These are phyloP conservation scores for Formica selysi DNA, from an alignment of 1,140 invertebrate species.

Conservation along the genomic window DNA sequence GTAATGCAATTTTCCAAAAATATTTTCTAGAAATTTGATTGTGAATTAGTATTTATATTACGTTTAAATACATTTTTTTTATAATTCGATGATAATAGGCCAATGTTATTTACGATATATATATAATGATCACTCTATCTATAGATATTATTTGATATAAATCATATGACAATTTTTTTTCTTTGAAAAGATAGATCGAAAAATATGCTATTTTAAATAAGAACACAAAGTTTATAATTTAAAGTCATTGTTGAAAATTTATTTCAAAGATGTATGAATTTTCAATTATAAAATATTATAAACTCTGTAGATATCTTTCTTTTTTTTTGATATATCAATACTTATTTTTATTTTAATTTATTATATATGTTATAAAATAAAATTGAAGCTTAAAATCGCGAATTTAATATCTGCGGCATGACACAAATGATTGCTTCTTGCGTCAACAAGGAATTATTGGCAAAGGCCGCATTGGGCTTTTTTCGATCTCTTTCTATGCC, in stretches of 20 bases:
- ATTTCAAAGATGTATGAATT: background rate
- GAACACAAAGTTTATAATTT: background rate
- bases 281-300: background rate
- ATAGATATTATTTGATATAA: background rate
- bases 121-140: too few relatives aligned
- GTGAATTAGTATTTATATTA: background rate
- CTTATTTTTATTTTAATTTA: constrained; percentile 6
- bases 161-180: background rate
- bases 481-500: constrained; percentile 27
- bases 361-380: constrained; percentile 4
- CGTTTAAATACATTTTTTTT: background rate
- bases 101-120: background rate
- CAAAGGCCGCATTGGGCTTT: constrained; percentile 27
- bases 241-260: background rate
- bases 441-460: constrained; percentile 59
- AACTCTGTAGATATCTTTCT: background rate
- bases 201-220: background rate
- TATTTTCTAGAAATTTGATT: background rate
- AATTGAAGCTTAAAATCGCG: background rate
- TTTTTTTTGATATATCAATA: background rate
- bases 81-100: background rate
- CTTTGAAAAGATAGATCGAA: background rate
- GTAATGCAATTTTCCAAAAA: background rate
- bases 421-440: constrained; percentile 47
- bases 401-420: constrained; percentile 33